phyloP scores from a whole-genome alignment of 1,140 invertebrate species.

The Aphis gossypii region DNA sequence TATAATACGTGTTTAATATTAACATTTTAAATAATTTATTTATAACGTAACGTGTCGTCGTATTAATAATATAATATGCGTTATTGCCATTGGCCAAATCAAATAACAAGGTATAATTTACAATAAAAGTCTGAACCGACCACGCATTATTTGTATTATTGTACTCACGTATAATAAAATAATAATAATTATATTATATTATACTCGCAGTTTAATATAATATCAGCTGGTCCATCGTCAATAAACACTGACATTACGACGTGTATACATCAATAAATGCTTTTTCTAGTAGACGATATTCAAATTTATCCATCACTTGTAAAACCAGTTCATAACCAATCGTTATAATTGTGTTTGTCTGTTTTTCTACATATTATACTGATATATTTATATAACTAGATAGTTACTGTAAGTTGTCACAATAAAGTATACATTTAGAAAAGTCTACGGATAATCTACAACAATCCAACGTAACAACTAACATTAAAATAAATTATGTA shows the following conservation, averaged over 20 bases:
- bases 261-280: background rate
- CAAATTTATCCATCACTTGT: background rate
- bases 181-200: background rate
- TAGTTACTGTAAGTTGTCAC: background rate
- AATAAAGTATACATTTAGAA: background rate
- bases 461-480: background rate
- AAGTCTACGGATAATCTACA: background rate
- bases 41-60: background rate
- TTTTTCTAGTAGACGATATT: background rate
- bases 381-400: no score
- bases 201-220: background rate
- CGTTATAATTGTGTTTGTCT: background rate
- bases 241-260: background rate
- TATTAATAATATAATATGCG: no score
- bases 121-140: background rate
- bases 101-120: background rate
- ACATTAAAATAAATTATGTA: background rate
- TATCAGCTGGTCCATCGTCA: background rate
- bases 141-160: background rate
- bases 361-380: background rate
- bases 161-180: background rate
- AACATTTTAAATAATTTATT: background rate
- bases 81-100: background rate
- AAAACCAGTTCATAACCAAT: background rate
- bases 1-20: background rate